phyloP scores from a whole-genome alignment of 2,797 vertebrate species.

The Pseudochromis fuscus region DNA sequence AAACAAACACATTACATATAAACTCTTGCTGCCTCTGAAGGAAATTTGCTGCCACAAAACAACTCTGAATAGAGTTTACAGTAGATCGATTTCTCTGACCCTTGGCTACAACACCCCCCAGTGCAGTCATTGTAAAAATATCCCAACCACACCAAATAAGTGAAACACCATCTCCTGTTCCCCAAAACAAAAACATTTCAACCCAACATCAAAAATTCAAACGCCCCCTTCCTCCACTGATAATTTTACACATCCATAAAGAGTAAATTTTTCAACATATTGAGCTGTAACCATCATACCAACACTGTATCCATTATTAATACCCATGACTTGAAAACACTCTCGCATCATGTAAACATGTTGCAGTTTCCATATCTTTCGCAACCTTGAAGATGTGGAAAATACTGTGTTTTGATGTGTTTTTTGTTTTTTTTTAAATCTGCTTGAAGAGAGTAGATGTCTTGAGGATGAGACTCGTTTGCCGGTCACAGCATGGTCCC shows the following conservation, averaged over 20 bases:
- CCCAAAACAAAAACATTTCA: no score
- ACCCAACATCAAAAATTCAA: no score
- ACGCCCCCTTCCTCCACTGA: background rate
- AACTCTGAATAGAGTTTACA: no score
- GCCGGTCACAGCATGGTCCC: background rate
- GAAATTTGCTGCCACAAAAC: no score
- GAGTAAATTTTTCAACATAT: background rate
- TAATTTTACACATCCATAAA: background rate
- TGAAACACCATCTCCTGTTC: no score
- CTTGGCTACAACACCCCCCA: no score
- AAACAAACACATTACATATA: no score
- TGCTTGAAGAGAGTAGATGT: background rate
- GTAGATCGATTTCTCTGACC: no score
- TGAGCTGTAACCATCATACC: background rate
- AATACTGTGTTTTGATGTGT: conserved; percentile 2
- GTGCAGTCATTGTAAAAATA: no score
- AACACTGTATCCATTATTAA: conserved; percentile 9
- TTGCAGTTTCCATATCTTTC: background rate
- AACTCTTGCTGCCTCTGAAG: no score
- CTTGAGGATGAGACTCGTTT: background rate
- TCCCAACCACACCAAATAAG: no score
- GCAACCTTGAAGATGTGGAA: background rate
- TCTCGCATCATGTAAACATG: background rate
- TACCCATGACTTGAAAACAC: background rate
- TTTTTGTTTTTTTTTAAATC: no score